phyloP scores from a whole-genome alignment of 2,888 invertebrate genomes.

The Neoaliturus tenellus region DNA sequence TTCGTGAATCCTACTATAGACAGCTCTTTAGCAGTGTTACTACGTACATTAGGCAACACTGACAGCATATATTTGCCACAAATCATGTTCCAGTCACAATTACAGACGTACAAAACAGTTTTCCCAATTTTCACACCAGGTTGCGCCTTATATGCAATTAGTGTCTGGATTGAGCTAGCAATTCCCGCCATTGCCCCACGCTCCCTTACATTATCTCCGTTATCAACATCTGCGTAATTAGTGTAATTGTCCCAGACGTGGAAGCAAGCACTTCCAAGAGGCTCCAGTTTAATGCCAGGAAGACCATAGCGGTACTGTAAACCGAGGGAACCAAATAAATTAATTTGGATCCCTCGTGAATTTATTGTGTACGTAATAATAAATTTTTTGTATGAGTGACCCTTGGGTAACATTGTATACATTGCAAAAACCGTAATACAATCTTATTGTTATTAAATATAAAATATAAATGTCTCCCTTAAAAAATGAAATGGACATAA shows the following conservation, averaged over 20 bases:
- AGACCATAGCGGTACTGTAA: not conserved
- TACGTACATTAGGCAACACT: no score
- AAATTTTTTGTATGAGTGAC: no score
- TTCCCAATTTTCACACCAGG: not conserved
- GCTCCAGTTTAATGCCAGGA: conserved; percentile 2
- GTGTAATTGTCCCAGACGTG: conserved; percentile 15
- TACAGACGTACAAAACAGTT: not conserved
- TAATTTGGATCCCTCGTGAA: no score
- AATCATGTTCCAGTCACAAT: not conserved
- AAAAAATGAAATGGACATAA: no score
- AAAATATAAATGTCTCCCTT: no score
- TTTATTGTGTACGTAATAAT: no score
- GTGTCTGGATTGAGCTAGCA: not conserved
- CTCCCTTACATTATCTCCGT: not conserved
- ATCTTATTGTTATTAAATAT: no score
- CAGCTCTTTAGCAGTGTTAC: no score
- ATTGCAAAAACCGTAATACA: no score
- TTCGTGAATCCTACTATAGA: no score
- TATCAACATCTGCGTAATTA: conserved; percentile 34
- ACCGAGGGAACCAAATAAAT: no score
- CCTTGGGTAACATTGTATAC: no score
- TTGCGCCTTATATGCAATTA: conserved; percentile 19
- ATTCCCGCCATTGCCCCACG: conserved; percentile 27
- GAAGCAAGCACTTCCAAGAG: not conserved
- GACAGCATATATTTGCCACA: not conserved